Conservation (phyloP, 2,113 vertebrate species). For the Colius striatus region DNA sequence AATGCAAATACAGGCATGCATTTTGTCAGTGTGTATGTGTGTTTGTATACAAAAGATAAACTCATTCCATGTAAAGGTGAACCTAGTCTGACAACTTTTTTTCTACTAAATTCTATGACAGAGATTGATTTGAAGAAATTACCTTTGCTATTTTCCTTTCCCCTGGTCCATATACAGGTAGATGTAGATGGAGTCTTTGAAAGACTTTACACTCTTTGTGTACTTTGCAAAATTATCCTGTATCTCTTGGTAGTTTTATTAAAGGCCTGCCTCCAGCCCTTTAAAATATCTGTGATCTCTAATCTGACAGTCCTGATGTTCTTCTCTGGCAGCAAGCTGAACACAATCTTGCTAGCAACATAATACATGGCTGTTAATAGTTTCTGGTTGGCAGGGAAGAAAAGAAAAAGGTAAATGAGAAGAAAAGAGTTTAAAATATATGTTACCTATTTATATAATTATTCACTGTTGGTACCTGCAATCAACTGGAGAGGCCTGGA, state of each 20-base stretch:
- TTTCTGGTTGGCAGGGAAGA: not conserved
- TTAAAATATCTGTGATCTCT: not conserved
- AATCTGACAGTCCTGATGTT: not conserved
- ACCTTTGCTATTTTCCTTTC: not conserved
- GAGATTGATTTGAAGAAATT: not conserved
- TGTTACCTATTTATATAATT: not conserved
- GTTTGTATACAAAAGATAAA: not conserved
- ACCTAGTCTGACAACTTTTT: not conserved
- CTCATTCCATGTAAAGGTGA: not conserved
- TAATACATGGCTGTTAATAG: not conserved
- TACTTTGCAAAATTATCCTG: not conserved
- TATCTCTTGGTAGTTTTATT: not conserved
- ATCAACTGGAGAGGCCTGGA: not conserved
- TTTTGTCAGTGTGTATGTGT: not conserved
- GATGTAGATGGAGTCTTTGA: not conserved
- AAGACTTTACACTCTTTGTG: not conserved
- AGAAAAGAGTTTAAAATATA: not conserved
- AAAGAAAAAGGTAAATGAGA: not conserved
- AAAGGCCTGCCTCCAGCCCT: not conserved
- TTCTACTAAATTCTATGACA: not conserved
- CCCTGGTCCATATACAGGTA: not conserved
- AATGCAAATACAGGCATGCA: not conserved
- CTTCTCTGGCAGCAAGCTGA: not conserved
- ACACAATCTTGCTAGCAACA: not conserved
- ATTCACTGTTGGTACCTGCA: not conserved